A percentile compares a stretch with the other conserved stretches of the same genome.
Evolutionary conservation across 2,113 vertebrate genomes (phyloP).

Genomic region (Pitta sordida): DNA sequence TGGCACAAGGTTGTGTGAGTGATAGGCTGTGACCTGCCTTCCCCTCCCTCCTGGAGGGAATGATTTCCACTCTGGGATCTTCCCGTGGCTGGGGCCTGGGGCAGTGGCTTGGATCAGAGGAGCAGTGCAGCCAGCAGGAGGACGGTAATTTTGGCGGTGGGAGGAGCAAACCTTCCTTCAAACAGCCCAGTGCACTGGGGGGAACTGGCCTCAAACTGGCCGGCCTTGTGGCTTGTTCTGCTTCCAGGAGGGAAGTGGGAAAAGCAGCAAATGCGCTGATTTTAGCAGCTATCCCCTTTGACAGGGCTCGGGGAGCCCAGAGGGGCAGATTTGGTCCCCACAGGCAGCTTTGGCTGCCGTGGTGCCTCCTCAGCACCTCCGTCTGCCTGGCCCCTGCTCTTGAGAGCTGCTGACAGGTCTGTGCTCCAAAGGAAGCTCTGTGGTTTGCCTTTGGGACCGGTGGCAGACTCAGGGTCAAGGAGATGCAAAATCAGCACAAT

Average conservation of each 20-base stretch:
- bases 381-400: background rate
- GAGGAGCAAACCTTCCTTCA: background rate
- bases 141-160: background rate
- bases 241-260: background rate
- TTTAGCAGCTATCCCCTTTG: background rate
- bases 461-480: slow-evolving; percentile 29
- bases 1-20: background rate
- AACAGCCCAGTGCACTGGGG: background rate
- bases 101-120: background rate
- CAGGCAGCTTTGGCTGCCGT: background rate
- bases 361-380: slow-evolving; percentile 33
- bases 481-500: slow-evolving; percentile 54
- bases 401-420: slow-evolving; percentile 45
- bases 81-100: background rate
- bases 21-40: slow-evolving; percentile 38
- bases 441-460: slow-evolving; percentile 13
- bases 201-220: background rate
- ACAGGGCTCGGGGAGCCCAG: background rate
- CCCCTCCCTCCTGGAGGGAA: background rate
- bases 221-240: background rate
- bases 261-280: background rate
- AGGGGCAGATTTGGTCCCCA: background rate
- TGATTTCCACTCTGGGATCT: background rate
- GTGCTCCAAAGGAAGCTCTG: background rate
- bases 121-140: background rate